These are phyloP conservation scores for Argynnis bischoffii DNA, from an alignment of 2,888 invertebrate species.

Conservation along the genomic window DNA sequence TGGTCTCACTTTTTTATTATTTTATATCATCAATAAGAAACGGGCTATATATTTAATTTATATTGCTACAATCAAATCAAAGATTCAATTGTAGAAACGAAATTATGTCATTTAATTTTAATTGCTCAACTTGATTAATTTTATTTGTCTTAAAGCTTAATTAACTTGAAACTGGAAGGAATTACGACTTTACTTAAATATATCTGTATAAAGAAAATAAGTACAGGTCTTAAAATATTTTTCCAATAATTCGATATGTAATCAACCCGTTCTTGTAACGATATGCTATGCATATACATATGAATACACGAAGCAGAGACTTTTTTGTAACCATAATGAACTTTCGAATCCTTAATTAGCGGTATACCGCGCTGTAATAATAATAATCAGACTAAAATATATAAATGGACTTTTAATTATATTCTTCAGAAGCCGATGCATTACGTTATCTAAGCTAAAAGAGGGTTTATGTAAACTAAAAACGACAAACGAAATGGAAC, in stretches of 20 bases:
- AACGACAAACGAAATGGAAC: conserved; percentile 67
- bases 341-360: conserved; percentile 61
- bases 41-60: too few species aligned
- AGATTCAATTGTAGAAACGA: too few species aligned
- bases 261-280: conserved; percentile 37
- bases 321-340: conserved; percentile 39
- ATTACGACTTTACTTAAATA: too few species aligned
- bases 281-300: conserved; percentile 36
- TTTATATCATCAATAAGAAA: too few species aligned
- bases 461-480: conserved; percentile 66
- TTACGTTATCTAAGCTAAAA: conserved; percentile 71
- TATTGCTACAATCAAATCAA: too few species aligned
- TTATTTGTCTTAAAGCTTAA: too few species aligned
- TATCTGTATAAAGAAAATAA: not conserved
- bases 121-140: too few species aligned
- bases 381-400: conserved; percentile 51
- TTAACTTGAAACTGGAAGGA: too few species aligned
- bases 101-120: too few species aligned
- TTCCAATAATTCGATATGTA: conserved; percentile 36
- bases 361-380: conserved; percentile 53
- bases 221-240: conserved; percentile 32
- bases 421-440: conserved; percentile 69
- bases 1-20: too few species aligned
- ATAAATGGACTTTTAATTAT: conserved; percentile 74
- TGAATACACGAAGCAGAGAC: conserved; percentile 19